Conservation (phyloP, 1,140 invertebrate genomes). For the Drosophila bocqueti region DNA sequence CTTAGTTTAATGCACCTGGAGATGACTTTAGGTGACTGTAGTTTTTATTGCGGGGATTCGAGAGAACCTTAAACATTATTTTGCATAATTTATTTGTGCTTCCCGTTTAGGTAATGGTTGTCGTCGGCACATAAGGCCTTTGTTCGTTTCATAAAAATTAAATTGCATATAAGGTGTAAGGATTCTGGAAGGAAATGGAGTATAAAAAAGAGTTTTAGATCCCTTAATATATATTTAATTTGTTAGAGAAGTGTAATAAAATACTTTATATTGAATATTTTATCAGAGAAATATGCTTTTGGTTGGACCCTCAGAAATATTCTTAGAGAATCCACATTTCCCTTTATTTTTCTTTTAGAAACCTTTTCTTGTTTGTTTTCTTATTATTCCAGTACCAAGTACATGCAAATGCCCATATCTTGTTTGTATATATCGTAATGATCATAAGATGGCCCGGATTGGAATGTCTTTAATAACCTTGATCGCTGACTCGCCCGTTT, state of each 20-base stretch:
- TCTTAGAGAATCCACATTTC: background rate
- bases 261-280: background rate
- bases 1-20: constrained; percentile 42
- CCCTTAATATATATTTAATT: background rate
- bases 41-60: constrained; percentile 27
- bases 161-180: background rate
- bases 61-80: constrained; percentile 28
- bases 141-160: constrained; percentile 5
- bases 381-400: background rate
- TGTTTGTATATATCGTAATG: constrained; percentile 28
- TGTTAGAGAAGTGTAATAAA: background rate
- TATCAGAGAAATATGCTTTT: background rate
- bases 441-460: constrained; percentile 20
- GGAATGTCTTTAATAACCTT: constrained; percentile 42
- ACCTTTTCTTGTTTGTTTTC: background rate
- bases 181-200: background rate
- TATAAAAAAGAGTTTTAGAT: no score
- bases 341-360: background rate
- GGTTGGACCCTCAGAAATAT: no score
- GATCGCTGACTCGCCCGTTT: constrained; percentile 24
- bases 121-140: background rate
- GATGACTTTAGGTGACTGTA: constrained; percentile 12
- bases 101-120: constrained; percentile 33
- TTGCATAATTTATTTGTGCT: constrained; percentile 33
- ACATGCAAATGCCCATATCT: constrained; percentile 21